Conservation (phyloP, 2,797 vertebrate genomes). For the Manis crassicaudata region DNA sequence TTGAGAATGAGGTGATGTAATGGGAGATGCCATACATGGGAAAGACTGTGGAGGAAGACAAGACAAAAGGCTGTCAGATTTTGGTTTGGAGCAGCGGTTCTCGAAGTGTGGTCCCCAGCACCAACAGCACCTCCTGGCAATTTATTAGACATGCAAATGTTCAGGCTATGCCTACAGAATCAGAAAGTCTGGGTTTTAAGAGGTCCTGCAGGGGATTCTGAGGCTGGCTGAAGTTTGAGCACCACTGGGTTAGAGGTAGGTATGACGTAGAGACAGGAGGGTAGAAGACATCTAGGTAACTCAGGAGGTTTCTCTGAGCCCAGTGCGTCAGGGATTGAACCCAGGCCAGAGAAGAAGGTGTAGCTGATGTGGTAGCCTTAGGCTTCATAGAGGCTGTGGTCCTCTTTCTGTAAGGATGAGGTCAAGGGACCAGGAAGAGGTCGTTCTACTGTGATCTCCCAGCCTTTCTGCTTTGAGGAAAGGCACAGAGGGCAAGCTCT, state of each 20-base stretch:
- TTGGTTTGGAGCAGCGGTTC: not conserved
- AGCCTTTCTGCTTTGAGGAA: conserved; percentile 15
- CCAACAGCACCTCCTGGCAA: no score
- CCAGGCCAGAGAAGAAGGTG: not conserved
- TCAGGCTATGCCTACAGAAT: not conserved
- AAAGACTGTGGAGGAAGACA: not conserved
- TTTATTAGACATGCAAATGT: not conserved
- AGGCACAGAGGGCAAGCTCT: not conserved
- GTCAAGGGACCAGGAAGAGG: not conserved
- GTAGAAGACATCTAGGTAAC: not conserved
- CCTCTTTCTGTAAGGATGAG: not conserved
- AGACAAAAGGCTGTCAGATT: not conserved
- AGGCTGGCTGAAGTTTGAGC: not conserved
- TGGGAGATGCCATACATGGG: not conserved
- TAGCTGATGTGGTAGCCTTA: not conserved
- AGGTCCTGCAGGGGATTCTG: not conserved
- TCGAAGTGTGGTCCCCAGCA: not conserved
- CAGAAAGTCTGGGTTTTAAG: not conserved
- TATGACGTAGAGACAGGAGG: not conserved
- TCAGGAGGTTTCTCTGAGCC: not conserved
- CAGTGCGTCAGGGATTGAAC: not conserved
- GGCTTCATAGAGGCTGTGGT: not conserved
- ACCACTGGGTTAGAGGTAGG: not conserved
- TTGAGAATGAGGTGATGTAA: not conserved
- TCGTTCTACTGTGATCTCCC: not conserved